Percentiles rank a stretch among this genome's conserved stretches.
phyloP scores from a whole-genome alignment of 2,888 invertebrate species.

The Synergus itoensis region DNA sequence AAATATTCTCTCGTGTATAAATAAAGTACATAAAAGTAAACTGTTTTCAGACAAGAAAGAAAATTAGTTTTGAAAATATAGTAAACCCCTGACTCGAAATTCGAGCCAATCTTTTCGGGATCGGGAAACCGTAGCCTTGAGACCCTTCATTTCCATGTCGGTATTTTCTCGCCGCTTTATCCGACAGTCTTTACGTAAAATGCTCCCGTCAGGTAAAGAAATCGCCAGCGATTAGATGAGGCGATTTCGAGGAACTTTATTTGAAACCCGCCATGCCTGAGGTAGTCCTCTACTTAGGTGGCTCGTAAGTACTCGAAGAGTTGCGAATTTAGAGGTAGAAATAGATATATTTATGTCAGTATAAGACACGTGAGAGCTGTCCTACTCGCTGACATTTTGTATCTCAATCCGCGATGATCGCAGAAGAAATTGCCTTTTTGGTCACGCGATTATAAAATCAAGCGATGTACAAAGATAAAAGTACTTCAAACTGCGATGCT shows the following conservation, averaged over 20 bases:
- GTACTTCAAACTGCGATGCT: not conserved
- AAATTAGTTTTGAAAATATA: not conserved
- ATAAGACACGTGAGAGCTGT: not conserved
- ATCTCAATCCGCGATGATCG: not conserved
- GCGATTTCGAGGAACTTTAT: slow-evolving; percentile 21
- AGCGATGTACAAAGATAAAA: not conserved
- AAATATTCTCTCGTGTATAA: not conserved
- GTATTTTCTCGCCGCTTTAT: slow-evolving; percentile 19
- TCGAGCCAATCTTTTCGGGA: not conserved
- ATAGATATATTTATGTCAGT: slow-evolving; percentile 17
- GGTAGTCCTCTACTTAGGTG: not conserved
- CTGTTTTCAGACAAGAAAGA: slow-evolving; percentile 2
- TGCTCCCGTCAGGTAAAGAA: slow-evolving; percentile 14
- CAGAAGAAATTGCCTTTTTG: not conserved
- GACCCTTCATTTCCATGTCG: slow-evolving; percentile 18
- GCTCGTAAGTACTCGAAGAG: not conserved
- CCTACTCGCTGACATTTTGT: not conserved
- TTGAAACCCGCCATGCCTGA: not conserved
- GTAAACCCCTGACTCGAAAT: slow-evolving; percentile 6
- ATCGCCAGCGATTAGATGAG: slow-evolving; percentile 22
- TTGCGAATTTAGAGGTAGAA: not conserved
- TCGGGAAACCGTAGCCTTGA: not conserved
- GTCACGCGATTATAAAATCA: slow-evolving; percentile 20
- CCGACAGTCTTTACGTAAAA: slow-evolving; percentile 1
- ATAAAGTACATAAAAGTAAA: slow-evolving; percentile 1